Base-by-base conservation (phyloP, 2,888 invertebrate species). In the Clostera curtula region DNA sequence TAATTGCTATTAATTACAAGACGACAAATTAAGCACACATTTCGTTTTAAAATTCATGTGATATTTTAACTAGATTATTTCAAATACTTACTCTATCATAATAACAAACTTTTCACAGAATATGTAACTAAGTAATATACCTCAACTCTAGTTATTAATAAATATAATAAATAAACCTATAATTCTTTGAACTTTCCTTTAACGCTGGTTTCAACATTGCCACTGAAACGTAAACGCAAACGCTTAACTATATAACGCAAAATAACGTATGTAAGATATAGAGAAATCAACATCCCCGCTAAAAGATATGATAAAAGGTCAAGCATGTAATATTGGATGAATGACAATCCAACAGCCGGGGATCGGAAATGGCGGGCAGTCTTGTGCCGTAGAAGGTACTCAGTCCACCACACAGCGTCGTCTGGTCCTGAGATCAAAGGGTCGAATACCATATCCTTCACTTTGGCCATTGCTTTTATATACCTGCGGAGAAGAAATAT, bases 331-430 rank as follows among this genome's bases (percentile, higher is more conserved):
- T 82, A 82, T 43, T 71, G 62, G 28, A 63, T 47, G 37, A 67
- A 66, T 4, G 71, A 57, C 5, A 70, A 34, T 9, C 76, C 77
- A 4, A 74, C 66, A 2, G 60, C 64, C 7, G 83, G 63, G 5
- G 85, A 76, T 6, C 76, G 71, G 4, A 86, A 59, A 38, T 79
- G 73, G 4, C 56, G 56, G 0, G 84, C 79, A 1, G 82, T 82
- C 11, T 67, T 55, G 31, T 86, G 70, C 10, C 74, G 67, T 7
- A 86, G 38, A 4, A 86, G 72, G 40, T 86, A 86, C 33, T 87
- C 86, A 2, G 85, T 85, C 85, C 85, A 86, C 73, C 79, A 79
- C 1, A 85, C 47, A 1, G 85, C 85, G 23, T 70, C 68, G 19
- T 85, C 84, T 2, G 82, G 79, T 1, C 77, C 80, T 11, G 82